Evolutionary conservation across 2,888 invertebrate genomes (phyloP).

Genomic region (Agrilus cyanescens): DNA sequence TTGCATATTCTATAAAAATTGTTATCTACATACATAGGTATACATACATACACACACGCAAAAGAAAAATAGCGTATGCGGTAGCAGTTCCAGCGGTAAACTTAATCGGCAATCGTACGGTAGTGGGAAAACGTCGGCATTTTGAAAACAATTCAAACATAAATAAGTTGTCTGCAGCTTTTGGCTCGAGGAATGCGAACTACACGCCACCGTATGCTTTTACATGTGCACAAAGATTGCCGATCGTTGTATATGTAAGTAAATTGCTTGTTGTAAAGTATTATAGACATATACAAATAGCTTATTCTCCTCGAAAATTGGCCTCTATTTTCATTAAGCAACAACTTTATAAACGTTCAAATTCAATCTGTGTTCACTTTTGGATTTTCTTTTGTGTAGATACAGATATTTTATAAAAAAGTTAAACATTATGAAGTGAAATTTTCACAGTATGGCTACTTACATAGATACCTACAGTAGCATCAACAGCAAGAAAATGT

Average conservation of each 20-base stretch:
- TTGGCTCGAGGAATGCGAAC: constrained; percentile 32
- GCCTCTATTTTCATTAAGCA: no score
- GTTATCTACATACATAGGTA: constrained; percentile 25
- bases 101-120: constrained; percentile 27
- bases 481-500: no score
- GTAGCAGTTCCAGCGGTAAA: constrained; percentile 17
- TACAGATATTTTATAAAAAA: no score
- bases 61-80: background rate
- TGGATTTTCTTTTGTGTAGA: no score
- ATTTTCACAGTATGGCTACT: no score
- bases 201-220: constrained; percentile 32
- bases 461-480: no score
- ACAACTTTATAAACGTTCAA: no score
- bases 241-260: constrained; percentile 26
- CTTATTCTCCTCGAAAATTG: no score
- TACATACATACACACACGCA: background rate
- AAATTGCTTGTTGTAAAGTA: constrained; percentile 19
- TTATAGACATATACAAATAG: no score
- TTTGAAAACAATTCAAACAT: constrained; percentile 40
- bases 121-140: constrained; percentile 36
- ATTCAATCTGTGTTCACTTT: no score
- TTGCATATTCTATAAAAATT: constrained; percentile 24
- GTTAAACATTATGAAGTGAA: no score
- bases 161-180: constrained; percentile 38
- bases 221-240: constrained; percentile 30